Evolutionary conservation across 2,888 invertebrate species (phyloP).

Genomic region (Nemoura dubitans): DNA sequence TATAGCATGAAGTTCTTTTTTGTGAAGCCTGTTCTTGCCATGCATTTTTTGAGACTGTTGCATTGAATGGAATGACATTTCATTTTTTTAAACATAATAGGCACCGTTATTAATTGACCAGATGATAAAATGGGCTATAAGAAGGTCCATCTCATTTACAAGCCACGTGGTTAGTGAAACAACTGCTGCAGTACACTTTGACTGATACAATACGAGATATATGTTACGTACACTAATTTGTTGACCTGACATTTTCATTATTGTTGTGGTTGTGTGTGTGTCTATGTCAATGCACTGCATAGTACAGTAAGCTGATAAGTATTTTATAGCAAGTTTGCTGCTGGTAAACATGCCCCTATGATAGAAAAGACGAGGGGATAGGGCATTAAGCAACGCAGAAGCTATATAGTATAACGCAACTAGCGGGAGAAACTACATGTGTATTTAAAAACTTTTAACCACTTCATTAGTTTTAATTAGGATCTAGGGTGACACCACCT

Average conservation of each 20-base stretch:
- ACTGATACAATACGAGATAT: neutral
- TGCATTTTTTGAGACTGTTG: too few species aligned
- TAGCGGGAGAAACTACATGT: too few species aligned
- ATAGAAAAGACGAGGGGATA: neutral
- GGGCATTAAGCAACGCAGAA: neutral
- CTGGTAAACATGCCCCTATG: neutral
- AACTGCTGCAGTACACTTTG: neutral
- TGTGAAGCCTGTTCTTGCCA: too few species aligned
- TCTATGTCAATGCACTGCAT: neutral
- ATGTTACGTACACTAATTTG: neutral
- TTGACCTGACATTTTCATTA: neutral
- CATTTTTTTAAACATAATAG: too few species aligned
- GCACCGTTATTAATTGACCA: neutral
- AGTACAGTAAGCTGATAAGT: neutral
- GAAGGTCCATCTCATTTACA: too few species aligned
- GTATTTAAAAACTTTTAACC: too few species aligned
- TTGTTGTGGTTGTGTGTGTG: neutral
- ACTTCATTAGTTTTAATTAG: too few species aligned
- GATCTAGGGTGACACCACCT: too few species aligned
- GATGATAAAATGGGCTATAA: neutral
- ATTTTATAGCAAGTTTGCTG: neutral
- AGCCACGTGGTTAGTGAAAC: too few species aligned
- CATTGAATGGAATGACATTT: too few species aligned
- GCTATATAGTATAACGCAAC: too few species aligned
- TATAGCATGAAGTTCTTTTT: too few species aligned